phyloP scores from a whole-genome alignment of 2,888 invertebrate species.

The Nezara viridula region DNA sequence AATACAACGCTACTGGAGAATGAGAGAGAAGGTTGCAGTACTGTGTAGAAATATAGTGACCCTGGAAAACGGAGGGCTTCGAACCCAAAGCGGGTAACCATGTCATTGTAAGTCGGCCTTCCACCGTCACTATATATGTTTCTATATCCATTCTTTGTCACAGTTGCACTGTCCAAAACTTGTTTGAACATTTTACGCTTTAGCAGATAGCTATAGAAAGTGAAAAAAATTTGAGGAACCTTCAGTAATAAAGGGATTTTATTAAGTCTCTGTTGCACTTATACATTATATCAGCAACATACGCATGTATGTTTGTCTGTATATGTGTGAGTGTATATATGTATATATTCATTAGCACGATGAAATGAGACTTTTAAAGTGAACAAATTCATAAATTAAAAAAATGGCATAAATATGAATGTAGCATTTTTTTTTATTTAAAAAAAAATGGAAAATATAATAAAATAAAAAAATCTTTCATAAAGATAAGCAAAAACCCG shows the following conservation, averaged over 20 bases:
- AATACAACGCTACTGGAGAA: background rate
- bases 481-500: too few relatives aligned
- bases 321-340: too few relatives aligned
- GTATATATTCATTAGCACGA: too few relatives aligned
- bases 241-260: background rate
- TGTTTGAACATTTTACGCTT: background rate
- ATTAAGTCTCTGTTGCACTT: too few relatives aligned
- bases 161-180: background rate
- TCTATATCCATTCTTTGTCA: conserved; percentile 43
- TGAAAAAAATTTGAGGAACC: background rate
- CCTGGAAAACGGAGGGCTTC: conserved; percentile 34
- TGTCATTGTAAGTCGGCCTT: conserved; percentile 45
- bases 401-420: too few relatives aligned
- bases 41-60: conserved; percentile 45
- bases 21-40: conserved; percentile 14
- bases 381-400: too few relatives aligned
- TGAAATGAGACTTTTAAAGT: too few relatives aligned
- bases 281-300: too few relatives aligned
- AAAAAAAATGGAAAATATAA: too few relatives aligned
- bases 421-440: too few relatives aligned
- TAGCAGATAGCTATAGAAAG: background rate
- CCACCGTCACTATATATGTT: conserved; percentile 40
- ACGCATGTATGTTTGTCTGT: too few relatives aligned
- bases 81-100: conserved; percentile 52
- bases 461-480: too few relatives aligned